phyloP scores from a whole-genome alignment of 2,888 invertebrate genomes.

The Polia nebulosa region DNA sequence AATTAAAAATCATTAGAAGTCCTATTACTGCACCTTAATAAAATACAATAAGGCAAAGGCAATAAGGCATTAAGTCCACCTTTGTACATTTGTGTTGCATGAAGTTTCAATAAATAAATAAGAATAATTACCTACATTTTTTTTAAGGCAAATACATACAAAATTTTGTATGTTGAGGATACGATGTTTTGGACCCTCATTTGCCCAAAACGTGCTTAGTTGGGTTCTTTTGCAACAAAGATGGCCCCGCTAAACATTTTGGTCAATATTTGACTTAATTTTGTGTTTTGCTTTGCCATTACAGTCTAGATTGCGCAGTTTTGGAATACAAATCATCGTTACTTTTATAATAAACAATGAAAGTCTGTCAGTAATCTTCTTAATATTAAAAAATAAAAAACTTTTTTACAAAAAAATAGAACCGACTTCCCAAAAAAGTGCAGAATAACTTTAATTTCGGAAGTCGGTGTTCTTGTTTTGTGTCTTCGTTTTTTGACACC shows the following conservation, averaged over 20 bases:
- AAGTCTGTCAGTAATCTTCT: too few relatives aligned
- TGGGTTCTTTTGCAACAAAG: background rate
- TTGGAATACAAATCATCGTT: background rate
- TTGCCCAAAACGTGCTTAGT: constrained; percentile 3
- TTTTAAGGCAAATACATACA: background rate
- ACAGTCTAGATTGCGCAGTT: background rate
- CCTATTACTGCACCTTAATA: too few relatives aligned
- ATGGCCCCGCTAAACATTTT: background rate
- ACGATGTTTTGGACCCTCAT: background rate
- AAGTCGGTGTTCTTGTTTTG: too few relatives aligned
- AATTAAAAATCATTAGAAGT: too few relatives aligned
- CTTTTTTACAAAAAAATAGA: too few relatives aligned
- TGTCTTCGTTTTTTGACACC: too few relatives aligned
- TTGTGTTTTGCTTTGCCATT: background rate
- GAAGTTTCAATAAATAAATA: background rate
- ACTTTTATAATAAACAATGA: background rate
- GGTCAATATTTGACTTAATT: constrained; percentile 13
- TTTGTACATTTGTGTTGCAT: too few relatives aligned
- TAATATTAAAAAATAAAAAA: too few relatives aligned
- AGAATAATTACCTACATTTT: background rate
- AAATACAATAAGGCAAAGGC: too few relatives aligned
- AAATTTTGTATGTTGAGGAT: background rate
- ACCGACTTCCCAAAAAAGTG: too few relatives aligned
- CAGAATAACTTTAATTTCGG: too few relatives aligned
- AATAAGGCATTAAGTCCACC: too few relatives aligned